Evolutionary conservation across 2,113 vertebrate species (phyloP), one percentile per base, ranked within the genome.

Genomic region (Leptobrachium ailaonicum): DNA sequence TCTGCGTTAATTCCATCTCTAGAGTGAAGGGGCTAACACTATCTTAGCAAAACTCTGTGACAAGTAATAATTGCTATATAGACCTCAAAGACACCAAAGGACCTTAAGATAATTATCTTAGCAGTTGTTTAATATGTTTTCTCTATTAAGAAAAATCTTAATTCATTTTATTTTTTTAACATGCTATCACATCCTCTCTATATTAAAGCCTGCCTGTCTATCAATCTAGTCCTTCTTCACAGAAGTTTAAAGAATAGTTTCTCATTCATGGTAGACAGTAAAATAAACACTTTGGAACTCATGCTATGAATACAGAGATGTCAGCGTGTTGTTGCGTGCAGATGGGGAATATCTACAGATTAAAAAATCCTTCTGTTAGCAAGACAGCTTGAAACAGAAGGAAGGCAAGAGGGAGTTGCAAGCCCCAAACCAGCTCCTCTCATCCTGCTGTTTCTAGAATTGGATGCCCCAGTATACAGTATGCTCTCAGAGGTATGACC

Each of bases 381-480:
- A 56, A 44, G 78, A 74, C 78, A 68, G 78, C 71, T 64, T 67
- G 53, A 75, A 69, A 69, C 13, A 42, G 56, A 41, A 63, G 20
- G 3, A 68, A 72, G 50, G 50, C 62, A 73, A 73, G 45, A 66
- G 71, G 62, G 62, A 67, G 45, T n/a, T 53, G 56, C 8, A 81
- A 67, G 60, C 71, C 71, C 72, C 72, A 75, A 50, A 75, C 66
- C 79, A 45, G 9, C 62, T 69, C 12, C 56, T 81, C 67, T 69
- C 42, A 50, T 81, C 72, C 71, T 75, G 72, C 54, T 75, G 64
- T 81, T 74, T 41, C 6, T 75, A 12, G 50, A 81, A 81, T 75
- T 73, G 50, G 58, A 80, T 73, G 68, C 7, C 71, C 20, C 60
- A 47, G 63, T 40, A 58, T 73, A 68, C 13, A 67, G 41, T 43